These are phyloP conservation scores for Paradoxurus hermaphroditus DNA, from an alignment of 2,113 vertebrate genomes.

Conservation along the genomic window DNA sequence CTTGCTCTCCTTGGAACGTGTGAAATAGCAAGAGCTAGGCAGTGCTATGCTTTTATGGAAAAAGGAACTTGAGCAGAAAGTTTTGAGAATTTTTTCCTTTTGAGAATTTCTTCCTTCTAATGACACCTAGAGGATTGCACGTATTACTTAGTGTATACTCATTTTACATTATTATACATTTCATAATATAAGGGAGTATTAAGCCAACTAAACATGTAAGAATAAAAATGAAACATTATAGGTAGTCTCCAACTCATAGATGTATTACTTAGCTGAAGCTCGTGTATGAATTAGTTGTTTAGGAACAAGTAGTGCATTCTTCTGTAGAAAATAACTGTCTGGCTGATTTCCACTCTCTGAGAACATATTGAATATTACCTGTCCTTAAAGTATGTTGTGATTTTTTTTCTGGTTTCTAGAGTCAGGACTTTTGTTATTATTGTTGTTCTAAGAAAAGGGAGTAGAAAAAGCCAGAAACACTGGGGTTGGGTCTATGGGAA, in stretches of 20 bases:
- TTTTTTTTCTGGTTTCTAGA: conserved; percentile 2
- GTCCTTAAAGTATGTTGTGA: not conserved
- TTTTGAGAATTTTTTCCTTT: conserved; percentile 6
- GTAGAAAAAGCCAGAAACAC: not conserved
- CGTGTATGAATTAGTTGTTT: not conserved
- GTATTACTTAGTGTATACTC: not conserved
- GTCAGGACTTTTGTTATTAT: not conserved
- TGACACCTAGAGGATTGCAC: not conserved
- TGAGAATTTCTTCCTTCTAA: conserved; percentile 15
- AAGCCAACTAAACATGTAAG: not conserved
- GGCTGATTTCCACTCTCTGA: not conserved
- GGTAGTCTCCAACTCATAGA: not conserved
- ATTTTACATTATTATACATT: not conserved
- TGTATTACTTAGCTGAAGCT: not conserved
- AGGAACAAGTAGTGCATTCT: not conserved
- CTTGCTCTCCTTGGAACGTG: not conserved
- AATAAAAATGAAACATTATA: not conserved
- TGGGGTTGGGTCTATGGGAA: not conserved
- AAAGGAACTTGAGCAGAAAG: not conserved
- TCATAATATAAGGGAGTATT: not conserved
- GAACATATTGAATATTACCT: not conserved
- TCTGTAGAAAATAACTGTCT: not conserved
- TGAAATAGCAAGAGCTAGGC: not conserved
- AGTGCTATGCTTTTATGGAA: not conserved
- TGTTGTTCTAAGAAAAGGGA: not conserved